Percentiles rank a stretch among this genome's conserved stretches.
Conservation (phyloP, 2,113 vertebrate species). For the Sinosuthora webbiana region DNA sequence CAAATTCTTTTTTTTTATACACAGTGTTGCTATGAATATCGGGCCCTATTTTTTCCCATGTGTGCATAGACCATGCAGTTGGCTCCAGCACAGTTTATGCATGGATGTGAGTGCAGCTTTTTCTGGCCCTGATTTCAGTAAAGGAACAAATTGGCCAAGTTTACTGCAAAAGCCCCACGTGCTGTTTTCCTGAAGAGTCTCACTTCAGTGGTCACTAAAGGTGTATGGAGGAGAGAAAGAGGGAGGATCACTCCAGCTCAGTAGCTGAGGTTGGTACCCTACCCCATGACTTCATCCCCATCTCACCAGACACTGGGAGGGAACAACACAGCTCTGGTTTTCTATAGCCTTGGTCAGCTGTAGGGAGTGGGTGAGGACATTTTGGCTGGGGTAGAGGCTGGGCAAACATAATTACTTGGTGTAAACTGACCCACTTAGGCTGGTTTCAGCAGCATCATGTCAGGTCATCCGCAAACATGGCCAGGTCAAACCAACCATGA, state of each 20-base stretch:
- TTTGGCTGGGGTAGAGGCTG: neutral
- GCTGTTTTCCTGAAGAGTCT: neutral
- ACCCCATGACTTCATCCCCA: neutral
- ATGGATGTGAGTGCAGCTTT: neutral
- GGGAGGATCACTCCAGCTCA: neutral
- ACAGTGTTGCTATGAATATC: neutral
- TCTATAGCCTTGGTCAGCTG: accelerated
- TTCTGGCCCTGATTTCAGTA: neutral
- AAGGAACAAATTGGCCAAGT: neutral
- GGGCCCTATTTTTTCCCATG: neutral
- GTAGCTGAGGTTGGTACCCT: neutral
- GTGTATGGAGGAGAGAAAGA: neutral
- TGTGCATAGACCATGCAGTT: neutral
- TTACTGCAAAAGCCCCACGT: neutral
- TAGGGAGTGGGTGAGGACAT: neutral
- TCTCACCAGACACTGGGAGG: neutral
- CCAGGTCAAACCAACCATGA: neutral
- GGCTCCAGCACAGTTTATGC: neutral
- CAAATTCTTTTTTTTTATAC: slow-evolving; percentile 24
- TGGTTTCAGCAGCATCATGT: neutral
- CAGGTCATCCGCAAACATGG: neutral
- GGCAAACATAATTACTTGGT: neutral
- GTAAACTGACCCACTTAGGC: neutral
- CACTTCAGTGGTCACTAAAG: neutral
- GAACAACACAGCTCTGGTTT: neutral